A percentile compares a stretch with the other conserved stretches of the same genome.
These are phyloP conservation scores for Cacatua alba DNA, from an alignment of 2,113 vertebrate genomes.

Conservation along the genomic window DNA sequence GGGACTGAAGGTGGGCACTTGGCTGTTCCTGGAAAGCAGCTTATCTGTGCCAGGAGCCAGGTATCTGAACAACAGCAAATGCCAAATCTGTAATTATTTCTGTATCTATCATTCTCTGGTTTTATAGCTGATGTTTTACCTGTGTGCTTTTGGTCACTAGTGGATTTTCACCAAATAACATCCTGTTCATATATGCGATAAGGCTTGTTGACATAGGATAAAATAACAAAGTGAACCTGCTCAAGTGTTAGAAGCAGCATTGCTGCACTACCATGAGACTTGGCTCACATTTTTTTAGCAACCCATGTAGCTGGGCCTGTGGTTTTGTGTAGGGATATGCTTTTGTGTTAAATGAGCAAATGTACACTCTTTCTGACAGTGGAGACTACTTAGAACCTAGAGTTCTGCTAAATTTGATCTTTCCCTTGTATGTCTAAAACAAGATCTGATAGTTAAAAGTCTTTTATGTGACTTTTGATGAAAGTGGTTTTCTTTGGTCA, in stretches of 20 bases:
- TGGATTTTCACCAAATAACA: neutral
- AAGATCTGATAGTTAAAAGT: neutral
- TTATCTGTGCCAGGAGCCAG: neutral
- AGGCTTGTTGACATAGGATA: neutral
- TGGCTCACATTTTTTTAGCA: neutral
- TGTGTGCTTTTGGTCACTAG: neutral
- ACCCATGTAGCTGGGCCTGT: neutral
- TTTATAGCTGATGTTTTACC: neutral
- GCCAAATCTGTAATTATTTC: neutral
- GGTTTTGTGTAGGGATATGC: neutral
- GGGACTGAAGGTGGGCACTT: neutral
- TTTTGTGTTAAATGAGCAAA: neutral
- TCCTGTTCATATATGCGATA: neutral
- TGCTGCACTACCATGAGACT: neutral
- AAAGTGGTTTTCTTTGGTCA: neutral
- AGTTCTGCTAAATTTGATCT: neutral
- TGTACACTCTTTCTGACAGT: neutral
- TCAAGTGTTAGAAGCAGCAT: neutral
- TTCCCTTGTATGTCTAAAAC: neutral
- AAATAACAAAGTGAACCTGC: neutral
- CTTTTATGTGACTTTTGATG: neutral
- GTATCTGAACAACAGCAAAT: neutral
- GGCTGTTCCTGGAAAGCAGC: conserved; percentile 23
- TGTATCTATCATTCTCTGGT: neutral
- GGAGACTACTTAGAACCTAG: neutral